Conservation (phyloP, 2,113 vertebrate species). For the Solea senegalensis region DNA sequence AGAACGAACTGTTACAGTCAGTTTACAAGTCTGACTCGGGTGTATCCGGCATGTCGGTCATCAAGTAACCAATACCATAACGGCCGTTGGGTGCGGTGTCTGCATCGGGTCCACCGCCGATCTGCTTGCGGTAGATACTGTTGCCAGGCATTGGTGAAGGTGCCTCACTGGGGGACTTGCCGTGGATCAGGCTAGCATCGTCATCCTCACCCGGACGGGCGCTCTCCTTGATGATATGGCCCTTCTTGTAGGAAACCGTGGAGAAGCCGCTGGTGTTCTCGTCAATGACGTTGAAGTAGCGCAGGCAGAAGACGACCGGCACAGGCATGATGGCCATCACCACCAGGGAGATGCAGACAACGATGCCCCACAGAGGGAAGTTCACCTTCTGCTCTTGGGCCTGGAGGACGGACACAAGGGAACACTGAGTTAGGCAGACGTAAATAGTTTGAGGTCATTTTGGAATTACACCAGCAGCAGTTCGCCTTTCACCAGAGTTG, state of each 20-base stretch:
- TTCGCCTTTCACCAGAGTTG: too few relatives aligned
- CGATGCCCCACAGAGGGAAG: slow-evolving; percentile 90
- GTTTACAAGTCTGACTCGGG: slow-evolving; percentile 93
- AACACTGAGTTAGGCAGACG: not conserved
- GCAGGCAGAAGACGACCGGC: slow-evolving; percentile 87
- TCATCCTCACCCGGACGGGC: slow-evolving; percentile 86
- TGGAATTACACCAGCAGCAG: too few relatives aligned
- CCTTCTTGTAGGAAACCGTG: slow-evolving; percentile 92
- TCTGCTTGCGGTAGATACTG: slow-evolving; percentile 92
- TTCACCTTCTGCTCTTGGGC: slow-evolving; percentile 83
- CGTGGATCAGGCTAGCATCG: slow-evolving; percentile 89
- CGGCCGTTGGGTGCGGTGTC: slow-evolving; percentile 92
- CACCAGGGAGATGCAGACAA: slow-evolving; percentile 88
- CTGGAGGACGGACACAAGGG: slow-evolving; percentile 68
- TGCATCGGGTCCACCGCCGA: slow-evolving; percentile 60
- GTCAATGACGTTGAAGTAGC: slow-evolving; percentile 87
- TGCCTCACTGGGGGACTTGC: slow-evolving; percentile 89
- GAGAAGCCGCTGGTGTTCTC: slow-evolving; percentile 84
- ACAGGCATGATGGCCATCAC: slow-evolving; percentile 88
- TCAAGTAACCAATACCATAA: slow-evolving; percentile 94
- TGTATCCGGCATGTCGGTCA: slow-evolving; percentile 94
- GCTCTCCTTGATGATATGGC: slow-evolving; percentile 90
- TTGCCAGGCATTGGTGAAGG: slow-evolving; percentile 90
- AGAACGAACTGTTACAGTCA: slow-evolving; percentile 24
- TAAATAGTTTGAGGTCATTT: too few relatives aligned